Conservation (phyloP, 2,113 vertebrate genomes). For the Lagopus leucura region DNA sequence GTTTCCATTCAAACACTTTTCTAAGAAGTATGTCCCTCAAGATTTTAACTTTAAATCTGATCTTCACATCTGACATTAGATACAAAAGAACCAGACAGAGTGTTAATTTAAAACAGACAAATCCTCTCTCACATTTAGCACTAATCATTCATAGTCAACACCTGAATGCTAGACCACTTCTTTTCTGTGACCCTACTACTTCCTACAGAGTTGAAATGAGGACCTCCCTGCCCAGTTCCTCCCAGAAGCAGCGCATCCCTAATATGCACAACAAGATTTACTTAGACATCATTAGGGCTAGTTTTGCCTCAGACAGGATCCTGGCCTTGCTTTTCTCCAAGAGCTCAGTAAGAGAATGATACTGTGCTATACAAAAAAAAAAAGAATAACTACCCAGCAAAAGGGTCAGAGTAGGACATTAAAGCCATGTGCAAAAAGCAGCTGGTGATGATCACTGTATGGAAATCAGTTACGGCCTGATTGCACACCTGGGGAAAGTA, state of each 20-base stretch:
- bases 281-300: neutral
- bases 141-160: neutral
- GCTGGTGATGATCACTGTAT: neutral
- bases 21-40: neutral
- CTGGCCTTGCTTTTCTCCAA: neutral
- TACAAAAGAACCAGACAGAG: neutral
- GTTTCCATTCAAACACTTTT: neutral
- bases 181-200: neutral
- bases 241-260: neutral
- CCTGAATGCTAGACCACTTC: neutral
- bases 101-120: neutral
- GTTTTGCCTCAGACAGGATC: neutral
- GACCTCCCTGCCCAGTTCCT: neutral
- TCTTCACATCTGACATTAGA: neutral
- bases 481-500: no score
- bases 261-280: neutral
- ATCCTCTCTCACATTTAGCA: neutral
- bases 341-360: neutral
- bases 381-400: neutral
- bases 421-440: neutral
- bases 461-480: no score
- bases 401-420: neutral
- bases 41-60: neutral
- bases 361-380: neutral
- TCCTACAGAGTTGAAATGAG: neutral